Percentiles rank a stretch among this genome's conserved stretches.
These are phyloP conservation scores for Harpalus rufipes DNA, from an alignment of 2,888 invertebrate genomes.

Conservation along the genomic window DNA sequence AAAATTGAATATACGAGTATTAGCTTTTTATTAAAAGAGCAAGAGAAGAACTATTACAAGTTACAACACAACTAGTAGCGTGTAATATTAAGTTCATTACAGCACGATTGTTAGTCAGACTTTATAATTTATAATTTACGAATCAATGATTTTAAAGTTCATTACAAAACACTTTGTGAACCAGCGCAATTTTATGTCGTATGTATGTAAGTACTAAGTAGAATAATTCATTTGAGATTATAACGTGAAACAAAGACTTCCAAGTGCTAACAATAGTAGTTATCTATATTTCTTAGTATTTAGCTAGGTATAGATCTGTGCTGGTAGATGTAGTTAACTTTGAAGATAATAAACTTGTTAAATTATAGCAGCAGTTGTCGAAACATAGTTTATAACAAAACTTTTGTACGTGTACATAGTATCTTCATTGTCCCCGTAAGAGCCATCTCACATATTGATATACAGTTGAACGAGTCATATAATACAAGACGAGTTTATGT, in stretches of 20 bases:
- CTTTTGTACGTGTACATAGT: not conserved
- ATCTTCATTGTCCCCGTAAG: constrained; percentile 28
- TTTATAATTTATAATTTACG: too few species aligned
- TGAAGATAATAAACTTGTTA: constrained; percentile 36
- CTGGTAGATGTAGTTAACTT: constrained; percentile 14
- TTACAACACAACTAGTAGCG: too few species aligned
- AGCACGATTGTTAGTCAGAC: too few species aligned
- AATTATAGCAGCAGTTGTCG: constrained; percentile 34
- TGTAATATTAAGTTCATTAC: too few species aligned
- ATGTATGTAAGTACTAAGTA: not conserved
- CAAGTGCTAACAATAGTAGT: not conserved
- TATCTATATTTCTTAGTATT: constrained; percentile 7
- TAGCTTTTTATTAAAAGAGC: too few species aligned
- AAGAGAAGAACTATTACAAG: too few species aligned
- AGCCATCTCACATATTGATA: constrained; percentile 33
- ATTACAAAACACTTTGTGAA: too few species aligned
- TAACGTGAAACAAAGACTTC: too few species aligned
- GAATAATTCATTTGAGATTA: not conserved
- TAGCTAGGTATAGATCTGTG: not conserved
- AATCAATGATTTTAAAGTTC: too few species aligned
- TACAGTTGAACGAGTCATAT: not conserved
- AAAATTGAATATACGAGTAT: too few species aligned
- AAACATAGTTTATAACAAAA: constrained; percentile 51
- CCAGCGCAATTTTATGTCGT: too few species aligned
- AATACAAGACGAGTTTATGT: not conserved